Evolutionary conservation across 2,888 invertebrate genomes (phyloP).

Genomic region (Sesamia inferens): DNA sequence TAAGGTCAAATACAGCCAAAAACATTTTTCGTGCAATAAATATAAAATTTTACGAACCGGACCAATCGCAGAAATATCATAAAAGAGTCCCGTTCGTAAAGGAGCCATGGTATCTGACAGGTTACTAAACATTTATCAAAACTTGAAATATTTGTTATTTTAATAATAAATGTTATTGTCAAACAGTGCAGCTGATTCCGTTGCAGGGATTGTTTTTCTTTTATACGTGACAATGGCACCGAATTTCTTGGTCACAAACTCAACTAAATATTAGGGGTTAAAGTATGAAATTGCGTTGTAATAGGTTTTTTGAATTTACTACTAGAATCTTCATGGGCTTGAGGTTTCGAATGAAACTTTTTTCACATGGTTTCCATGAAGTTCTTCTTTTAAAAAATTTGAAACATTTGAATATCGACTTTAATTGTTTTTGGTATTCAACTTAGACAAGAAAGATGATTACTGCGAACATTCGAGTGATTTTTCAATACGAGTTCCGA

Average conservation of each 20-base stretch:
- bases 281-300: no score
- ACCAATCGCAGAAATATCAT: conserved; percentile 21
- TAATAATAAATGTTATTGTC: neutral
- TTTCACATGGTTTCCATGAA: no score
- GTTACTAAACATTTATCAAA: neutral
- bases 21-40: conserved; percentile 45
- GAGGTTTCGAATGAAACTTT: no score
- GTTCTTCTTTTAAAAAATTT: no score
- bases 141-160: conserved; percentile 20
- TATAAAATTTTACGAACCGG: conserved; percentile 31
- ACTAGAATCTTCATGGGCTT: no score
- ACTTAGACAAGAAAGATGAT: no score
- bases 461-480: no score
- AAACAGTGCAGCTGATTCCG: conserved; percentile 1
- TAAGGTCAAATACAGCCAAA: conserved; percentile 38
- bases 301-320: no score
- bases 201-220: neutral
- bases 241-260: neutral
- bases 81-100: conserved; percentile 33
- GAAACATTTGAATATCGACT: no score
- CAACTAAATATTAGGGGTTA: no score
- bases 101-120: conserved; percentile 11
- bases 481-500: no score
- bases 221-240: neutral
- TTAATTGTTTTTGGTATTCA: no score